Evolutionary conservation across 2,797 vertebrate genomes (phyloP), one percentile per base, ranked within the genome.

Genomic region (Silurus aristotelis): DNA sequence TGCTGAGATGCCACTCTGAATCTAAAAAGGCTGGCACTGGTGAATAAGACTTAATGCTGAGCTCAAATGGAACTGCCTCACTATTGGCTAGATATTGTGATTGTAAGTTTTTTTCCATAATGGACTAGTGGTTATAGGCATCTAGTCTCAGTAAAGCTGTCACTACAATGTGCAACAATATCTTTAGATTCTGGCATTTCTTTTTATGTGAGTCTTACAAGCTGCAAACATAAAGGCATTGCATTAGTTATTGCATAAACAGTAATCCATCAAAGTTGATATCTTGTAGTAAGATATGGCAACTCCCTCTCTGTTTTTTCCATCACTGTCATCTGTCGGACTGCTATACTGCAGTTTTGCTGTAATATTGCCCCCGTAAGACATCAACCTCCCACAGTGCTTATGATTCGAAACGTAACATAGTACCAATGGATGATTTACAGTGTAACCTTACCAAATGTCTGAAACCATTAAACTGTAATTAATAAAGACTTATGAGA

Each of bases 81-180:
- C n/a, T 73, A 58, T 77, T 63, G 72, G 63, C 72, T 81, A 52
- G 56, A 84, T 43, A 19, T 64, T 77, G 79, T 19, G 48, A 78
- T 87, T 84, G 38, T 82, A 78, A 80, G 84, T 76, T 48, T 56
- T 56, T 58, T 76, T 84, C 70, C n/a, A 61, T 73, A 60, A 71
- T 71, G 71, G 79, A 71, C 43, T 66, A 84, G 72, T 70, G 72
- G 71, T 82, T 87, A 78, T 31, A 67, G 80, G 83, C 72, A 60
- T 52, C 83, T 84, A 84, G 63, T 56, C 83, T 71, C 83, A 82
- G 84, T 87, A 87, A 84, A 87, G 63, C 83, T 87, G 86, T 87
- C 83, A 87, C 52, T 15, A 67, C 63, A 31, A 43, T 46, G 38
- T 81, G 81, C 43, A 77, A 48, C 63, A 84, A 87, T 84, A 87